Evolutionary conservation across 1,140 invertebrate species (phyloP), one percentile per base, ranked within the genome.

Genomic region (Drosophila micromelanica): DNA sequence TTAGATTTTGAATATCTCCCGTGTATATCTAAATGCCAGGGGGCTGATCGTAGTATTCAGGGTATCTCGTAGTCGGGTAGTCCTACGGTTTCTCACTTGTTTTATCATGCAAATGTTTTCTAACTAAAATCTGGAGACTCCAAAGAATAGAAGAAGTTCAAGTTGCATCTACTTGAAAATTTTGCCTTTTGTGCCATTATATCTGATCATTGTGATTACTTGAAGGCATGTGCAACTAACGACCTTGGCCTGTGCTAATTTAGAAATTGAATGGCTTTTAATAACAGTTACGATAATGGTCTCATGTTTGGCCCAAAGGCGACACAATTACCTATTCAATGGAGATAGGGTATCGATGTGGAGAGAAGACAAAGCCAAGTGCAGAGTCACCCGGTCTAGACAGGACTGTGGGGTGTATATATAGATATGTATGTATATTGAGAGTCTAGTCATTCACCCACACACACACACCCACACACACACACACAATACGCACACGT

Each of bases 321-420:
- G 8, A 35, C 57, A 60, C 17, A 48, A 37, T 20, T 23, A 37
- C 30, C 42, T 60, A 46, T 23, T 12, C 6, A 15, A 20, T 13
- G 35, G n/a, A 30, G 17, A 13, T 38, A 81, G 49, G 43, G 59
- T 75, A 67, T 55, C 38, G 23, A 72, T 45, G 45, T 37, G 51
- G n/a, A 20, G 17, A n/a, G 11, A 52, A 63, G 13, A 37, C 20
- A 49, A 12, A 46, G 62, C 52, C 62, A 23, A 23, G 27, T 78
- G 27, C 27, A 27, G 5, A 27, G 27, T 27, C 27, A 27, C 27
- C 6, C 27, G 42, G 80, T 85, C 82, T 87, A 87, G 76, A 82
- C 82, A 87, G n/a, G n/a, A 87, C 81, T 87, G 76, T n/a, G 71
- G 69, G 71, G 63, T 5, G 2, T 45, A 27, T 8, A 38, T 9